Evolutionary conservation across 2,888 invertebrate genomes (phyloP).

Genomic region (Brachycybe producta): DNA sequence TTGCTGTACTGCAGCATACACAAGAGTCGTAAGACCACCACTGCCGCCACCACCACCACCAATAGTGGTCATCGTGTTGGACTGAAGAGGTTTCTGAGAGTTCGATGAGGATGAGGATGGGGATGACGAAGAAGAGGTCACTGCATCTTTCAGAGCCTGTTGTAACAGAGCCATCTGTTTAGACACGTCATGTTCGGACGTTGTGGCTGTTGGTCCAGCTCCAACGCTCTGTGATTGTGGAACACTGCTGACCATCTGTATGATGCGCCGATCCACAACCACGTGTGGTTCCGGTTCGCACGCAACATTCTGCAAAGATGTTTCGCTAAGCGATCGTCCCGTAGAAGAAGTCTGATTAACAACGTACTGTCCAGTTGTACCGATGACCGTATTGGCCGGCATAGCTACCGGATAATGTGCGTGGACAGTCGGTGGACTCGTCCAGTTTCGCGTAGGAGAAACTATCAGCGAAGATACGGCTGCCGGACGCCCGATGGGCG

Average conservation of each 20-base stretch:
- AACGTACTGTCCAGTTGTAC: too few relatives aligned
- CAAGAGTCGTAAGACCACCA: slow-evolving; percentile 13
- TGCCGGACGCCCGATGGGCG: slow-evolving; percentile 64
- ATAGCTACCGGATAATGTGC: slow-evolving; percentile 1
- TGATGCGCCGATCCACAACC: neutral
- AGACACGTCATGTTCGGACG: neutral
- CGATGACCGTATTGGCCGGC: neutral
- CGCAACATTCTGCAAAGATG: neutral
- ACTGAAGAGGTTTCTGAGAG: neutral
- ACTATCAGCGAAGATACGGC: slow-evolving; percentile 15
- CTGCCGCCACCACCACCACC: too few relatives aligned
- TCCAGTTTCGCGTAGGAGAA: slow-evolving; percentile 12
- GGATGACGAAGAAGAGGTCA: neutral
- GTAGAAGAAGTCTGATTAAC: neutral
- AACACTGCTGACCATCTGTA: slow-evolving; percentile 7
- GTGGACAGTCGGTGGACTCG: slow-evolving; percentile 4
- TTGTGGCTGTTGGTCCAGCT: neutral
- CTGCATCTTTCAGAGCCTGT: slow-evolving; percentile 11
- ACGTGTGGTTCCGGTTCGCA: too few relatives aligned
- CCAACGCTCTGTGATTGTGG: neutral
- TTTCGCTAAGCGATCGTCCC: neutral
- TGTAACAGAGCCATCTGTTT: slow-evolving; percentile 14
- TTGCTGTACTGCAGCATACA: slow-evolving; percentile 15
- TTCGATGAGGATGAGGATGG: neutral
- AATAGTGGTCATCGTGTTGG: too few relatives aligned